Conservation (phyloP, 2,113 vertebrate genomes). For the Ranitomeya imitator region DNA sequence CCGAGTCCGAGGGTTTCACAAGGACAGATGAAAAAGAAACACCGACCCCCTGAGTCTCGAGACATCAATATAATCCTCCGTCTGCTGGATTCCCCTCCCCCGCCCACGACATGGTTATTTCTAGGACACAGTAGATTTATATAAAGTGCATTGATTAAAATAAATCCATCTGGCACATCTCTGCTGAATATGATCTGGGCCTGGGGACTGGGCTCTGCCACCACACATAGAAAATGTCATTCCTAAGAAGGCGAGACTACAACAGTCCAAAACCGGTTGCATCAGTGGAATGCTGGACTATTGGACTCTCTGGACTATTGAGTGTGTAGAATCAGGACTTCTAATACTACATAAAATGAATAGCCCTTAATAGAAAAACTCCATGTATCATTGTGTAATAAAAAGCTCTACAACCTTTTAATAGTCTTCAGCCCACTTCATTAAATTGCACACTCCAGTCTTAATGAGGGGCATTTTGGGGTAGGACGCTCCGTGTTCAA, state of each 20-base stretch:
- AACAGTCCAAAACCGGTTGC: not conserved
- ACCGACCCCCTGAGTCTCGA: not conserved
- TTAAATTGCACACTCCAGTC: no score
- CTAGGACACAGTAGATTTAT: constrained; percentile 5
- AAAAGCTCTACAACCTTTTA: no score
- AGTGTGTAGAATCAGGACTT: no score
- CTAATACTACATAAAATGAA: no score
- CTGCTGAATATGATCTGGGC: not conserved
- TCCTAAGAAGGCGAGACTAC: not conserved
- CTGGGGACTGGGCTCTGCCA: not conserved
- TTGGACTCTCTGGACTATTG: not conserved
- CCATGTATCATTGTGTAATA: no score
- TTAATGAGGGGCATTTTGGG: no score
- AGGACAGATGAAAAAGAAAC: not conserved
- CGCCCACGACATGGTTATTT: not conserved
- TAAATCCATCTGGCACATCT: not conserved
- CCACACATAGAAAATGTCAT: not conserved
- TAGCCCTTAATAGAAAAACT: no score
- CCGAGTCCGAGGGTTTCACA: not conserved
- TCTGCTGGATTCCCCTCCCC: not conserved
- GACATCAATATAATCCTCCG: not conserved
- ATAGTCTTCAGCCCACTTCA: no score
- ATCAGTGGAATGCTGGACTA: not conserved
- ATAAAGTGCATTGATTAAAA: constrained; percentile 12
- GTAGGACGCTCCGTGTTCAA: no score